Conservation (phyloP, 2,113 vertebrate species). For the Eubucco bourcierii region DNA sequence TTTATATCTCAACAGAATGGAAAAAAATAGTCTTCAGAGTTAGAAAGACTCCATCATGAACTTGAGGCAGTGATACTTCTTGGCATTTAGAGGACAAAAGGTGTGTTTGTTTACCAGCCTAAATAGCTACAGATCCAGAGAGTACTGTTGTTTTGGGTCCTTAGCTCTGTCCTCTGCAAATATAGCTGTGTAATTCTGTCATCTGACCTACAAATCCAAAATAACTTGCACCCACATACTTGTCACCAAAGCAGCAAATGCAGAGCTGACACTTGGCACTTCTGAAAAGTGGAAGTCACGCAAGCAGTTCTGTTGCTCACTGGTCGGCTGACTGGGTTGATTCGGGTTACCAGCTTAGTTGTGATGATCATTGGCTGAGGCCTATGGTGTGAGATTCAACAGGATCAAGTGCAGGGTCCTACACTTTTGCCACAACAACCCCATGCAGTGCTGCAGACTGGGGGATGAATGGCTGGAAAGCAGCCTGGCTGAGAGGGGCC, state of each 20-base stretch:
- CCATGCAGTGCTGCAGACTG: too few species aligned
- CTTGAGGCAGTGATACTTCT: not conserved
- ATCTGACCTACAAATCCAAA: not conserved
- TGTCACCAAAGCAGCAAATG: not conserved
- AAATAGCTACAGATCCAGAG: not conserved
- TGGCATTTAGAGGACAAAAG: not conserved
- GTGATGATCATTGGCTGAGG: too few species aligned
- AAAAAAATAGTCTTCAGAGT: not conserved
- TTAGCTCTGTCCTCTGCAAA: not conserved
- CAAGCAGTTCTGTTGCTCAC: not conserved
- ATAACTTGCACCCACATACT: not conserved
- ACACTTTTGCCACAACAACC: too few species aligned
- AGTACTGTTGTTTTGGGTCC: not conserved
- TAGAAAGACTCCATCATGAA: not conserved
- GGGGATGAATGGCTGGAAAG: too few species aligned
- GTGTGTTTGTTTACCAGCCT: not conserved
- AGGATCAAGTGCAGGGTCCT: too few species aligned
- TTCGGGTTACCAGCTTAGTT: not conserved
- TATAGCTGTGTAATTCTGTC: not conserved
- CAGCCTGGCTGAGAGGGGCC: too few species aligned
- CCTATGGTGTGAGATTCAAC: too few species aligned
- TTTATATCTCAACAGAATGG: not conserved
- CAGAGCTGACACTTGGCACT: not conserved
- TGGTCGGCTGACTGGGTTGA: fast-evolving
- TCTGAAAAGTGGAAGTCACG: not conserved